A percentile compares a stretch with the other conserved stretches of the same genome.
phyloP scores from a whole-genome alignment of 2,113 vertebrate genomes.

The Bos javanicus region DNA sequence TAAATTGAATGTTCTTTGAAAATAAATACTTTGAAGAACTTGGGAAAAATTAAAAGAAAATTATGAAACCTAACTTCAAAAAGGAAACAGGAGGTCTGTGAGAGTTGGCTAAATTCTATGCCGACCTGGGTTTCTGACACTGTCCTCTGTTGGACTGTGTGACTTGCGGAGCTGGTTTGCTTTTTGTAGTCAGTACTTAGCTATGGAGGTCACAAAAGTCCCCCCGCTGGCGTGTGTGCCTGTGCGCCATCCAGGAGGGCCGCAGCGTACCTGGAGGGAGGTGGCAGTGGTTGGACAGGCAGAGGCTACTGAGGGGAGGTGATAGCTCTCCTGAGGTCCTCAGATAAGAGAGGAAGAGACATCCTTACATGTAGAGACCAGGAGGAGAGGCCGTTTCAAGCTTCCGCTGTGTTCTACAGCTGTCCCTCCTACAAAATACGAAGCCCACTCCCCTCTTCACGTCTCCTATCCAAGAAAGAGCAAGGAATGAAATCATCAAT shows the following conservation, averaged over 20 bases:
- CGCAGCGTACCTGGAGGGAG: not conserved
- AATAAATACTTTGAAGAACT: conserved; percentile 35
- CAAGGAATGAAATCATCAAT: not conserved
- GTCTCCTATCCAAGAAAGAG: not conserved
- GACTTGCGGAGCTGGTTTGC: not conserved
- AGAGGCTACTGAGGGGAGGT: not conserved
- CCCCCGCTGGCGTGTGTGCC: not conserved
- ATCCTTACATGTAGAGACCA: not conserved
- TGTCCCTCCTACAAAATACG: not conserved
- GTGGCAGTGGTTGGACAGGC: not conserved
- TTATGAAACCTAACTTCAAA: not conserved
- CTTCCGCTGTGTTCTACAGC: not conserved
- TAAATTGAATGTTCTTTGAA: conserved; percentile 44
- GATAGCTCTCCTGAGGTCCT: not conserved
- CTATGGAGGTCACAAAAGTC: not conserved
- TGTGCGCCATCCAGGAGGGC: not conserved
- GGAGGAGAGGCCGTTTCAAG: not conserved
- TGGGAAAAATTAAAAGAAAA: not conserved
- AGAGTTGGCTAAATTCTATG: not conserved
- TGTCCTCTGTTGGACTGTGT: not conserved
- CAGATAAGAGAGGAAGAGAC: not conserved
- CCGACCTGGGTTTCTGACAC: not conserved
- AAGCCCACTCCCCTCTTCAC: not conserved
- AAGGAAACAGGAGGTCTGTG: not conserved
- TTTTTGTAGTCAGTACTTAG: not conserved